Evolutionary conservation across 64 coral and sea anemone genomes (phyloP), one percentile per base, ranked within the genome.

Genomic region (Montipora sp.): DNA sequence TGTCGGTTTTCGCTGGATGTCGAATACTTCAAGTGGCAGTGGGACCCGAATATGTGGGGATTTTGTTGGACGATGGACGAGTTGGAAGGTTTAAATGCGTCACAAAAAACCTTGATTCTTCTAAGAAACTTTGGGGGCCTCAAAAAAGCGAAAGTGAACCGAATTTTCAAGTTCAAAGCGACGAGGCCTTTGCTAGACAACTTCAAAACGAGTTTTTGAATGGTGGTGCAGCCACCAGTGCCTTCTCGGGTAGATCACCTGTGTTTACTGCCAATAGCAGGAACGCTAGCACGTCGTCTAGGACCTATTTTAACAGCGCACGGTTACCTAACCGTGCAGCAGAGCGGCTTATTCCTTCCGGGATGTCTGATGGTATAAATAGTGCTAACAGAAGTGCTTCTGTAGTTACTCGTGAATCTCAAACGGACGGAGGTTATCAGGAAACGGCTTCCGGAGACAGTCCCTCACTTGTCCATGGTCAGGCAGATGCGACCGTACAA

Each of bases 31-130:
- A 98, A 79, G 92, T 98, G 27, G 95, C 92, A 24, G 48, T 98
- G 3, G 95, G 95, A 51, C 87, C 84, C 27, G 89, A 94, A n/a
- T 98, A 87, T 88, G 80, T 98, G 53, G 95, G 92, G 5, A 78
- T 98, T 23, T 69, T 98, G 14, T 94, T 98, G 66, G 87, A 98
- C 47, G 66, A 92, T 92, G 95, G 95, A 50, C 95, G 92, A 50
- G 95, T 98, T 77, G 91, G 92, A 79, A 98, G 95, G 47, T 61
- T 98, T 92, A 98, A 94, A 87, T 98, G 95, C 88, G 78, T 89
- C 60, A 92, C 91, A 73, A 98, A 77, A 76, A 92, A 75, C 55
- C 53, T 94, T 1, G 88, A 94, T 22, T 68, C 72, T 75, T 78
- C 89, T 44, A 89, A 87, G 74, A 98, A 92, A 47, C 73, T 89